Evolutionary conservation across 2,888 invertebrate genomes (phyloP), one percentile per base, ranked within the genome.

Genomic region (Ennomos quercinarius): DNA sequence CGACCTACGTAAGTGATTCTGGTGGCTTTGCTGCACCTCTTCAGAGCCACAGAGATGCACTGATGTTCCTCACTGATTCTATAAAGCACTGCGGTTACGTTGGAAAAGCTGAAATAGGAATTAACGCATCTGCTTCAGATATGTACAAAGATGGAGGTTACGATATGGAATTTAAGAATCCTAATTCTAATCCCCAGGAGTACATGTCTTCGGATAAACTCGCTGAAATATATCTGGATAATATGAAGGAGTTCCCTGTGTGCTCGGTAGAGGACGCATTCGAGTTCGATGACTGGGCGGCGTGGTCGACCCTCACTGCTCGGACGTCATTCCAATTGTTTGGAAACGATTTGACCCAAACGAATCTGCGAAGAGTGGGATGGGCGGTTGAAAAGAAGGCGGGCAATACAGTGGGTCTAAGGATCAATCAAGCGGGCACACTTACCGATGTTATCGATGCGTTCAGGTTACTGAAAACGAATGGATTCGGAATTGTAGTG

Each of bases 1-100:
- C 96, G 41, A 97, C 98, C 9, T 97, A 98, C 72, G 99, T 99
- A 1, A 98, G 98, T 67, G 98, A 99, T 88, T 98, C 97, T 82
- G 99, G 99, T 81, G 99, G 99, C 54, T 99, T 99, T 84, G 98
- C 99, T 42, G 98, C 99, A 59, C 99, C 99, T 80, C 96, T 99
- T 73, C 95, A 95, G 71, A 97, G 97, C 83, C 98, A 99, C 90
- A 97, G 98, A 86, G 99, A 99, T 89, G 98, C 97, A 44, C 92
- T 99, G 39, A 90, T 94, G 57, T 94, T 99, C 62, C 95, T 99
- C 70, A 95, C 94, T 12, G 95, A 96, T 61, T 98, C 98, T 67
- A 99, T 99, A 74, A 95, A 95, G 52, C 97, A 97, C 83, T 98
- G 98, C 74, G 99, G 99, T 11, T 99, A 98, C 89, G 95, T 95